phyloP scores from a whole-genome alignment of 2,888 invertebrate species.

The Coremacera marginata region DNA sequence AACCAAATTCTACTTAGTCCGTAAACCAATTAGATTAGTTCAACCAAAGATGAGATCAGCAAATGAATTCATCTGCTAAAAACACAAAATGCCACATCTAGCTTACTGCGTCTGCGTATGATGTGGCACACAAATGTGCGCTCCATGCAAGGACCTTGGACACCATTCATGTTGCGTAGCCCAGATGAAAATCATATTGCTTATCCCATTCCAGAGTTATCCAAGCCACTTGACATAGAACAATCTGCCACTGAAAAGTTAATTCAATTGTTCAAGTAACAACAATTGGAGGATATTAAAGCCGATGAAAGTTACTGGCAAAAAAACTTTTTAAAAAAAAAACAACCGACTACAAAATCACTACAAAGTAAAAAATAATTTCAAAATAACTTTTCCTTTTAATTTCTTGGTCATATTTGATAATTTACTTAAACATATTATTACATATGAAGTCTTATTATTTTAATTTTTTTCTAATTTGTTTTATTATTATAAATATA shows the following conservation, averaged over 20 bases:
- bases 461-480: no score
- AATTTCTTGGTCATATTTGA: no score
- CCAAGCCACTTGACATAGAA: slow-evolving; percentile 72
- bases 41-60: slow-evolving; percentile 80
- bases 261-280: slow-evolving; percentile 72
- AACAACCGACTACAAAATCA: no score
- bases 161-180: slow-evolving; percentile 73
- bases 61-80: slow-evolving; percentile 88
- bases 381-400: no score
- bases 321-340: slow-evolving; percentile 59
- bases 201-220: slow-evolving; percentile 76
- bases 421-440: no score
- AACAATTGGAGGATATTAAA: slow-evolving; percentile 49
- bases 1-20: slow-evolving; percentile 67
- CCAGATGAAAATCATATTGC: slow-evolving; percentile 72
- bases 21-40: slow-evolving; percentile 78
- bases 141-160: slow-evolving; percentile 95
- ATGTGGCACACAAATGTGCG: slow-evolving; percentile 88
- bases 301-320: slow-evolving; percentile 47
- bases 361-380: no score
- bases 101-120: slow-evolving; percentile 78
- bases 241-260: slow-evolving; percentile 79
- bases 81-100: slow-evolving; percentile 77
- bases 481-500: no score
- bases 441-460: no score